Percentiles rank a stretch among this genome's conserved stretches.
phyloP scores from a whole-genome alignment of 2,113 vertebrate genomes.

The pig (Sus scrofa) region DNA sequence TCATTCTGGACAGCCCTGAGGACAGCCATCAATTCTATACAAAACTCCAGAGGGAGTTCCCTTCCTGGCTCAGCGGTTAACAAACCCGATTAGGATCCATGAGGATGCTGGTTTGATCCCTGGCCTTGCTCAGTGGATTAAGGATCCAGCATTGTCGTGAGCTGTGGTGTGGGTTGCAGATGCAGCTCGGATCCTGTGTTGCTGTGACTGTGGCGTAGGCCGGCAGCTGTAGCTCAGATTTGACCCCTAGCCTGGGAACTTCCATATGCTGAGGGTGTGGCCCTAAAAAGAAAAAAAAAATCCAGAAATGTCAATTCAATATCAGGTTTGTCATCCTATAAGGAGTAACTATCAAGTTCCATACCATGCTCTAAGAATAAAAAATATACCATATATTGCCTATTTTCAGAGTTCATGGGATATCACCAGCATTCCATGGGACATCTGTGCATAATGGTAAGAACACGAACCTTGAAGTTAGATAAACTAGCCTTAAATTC shows the following conservation, averaged over 20 bases:
- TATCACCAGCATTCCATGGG: not conserved
- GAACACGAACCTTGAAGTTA: not conserved
- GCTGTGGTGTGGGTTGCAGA: no score
- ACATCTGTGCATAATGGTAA: not conserved
- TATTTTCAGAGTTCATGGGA: not conserved
- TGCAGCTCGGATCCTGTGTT: no score
- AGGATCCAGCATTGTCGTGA: no score
- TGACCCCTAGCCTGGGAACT: no score
- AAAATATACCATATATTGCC: conserved; percentile 31
- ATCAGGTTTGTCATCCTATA: conserved; percentile 38
- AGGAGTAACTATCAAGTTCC: not conserved
- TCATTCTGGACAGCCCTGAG: conserved; percentile 1
- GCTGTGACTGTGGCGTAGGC: no score
- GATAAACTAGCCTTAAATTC: conserved; percentile 11
- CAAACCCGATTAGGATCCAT: no score
- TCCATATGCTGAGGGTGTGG: no score
- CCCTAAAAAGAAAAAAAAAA: not conserved
- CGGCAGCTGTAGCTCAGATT: no score
- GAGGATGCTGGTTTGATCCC: no score
- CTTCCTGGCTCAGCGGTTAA: no score
- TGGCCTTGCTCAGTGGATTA: no score
- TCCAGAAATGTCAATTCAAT: conserved; percentile 42
- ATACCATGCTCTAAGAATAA: not conserved
- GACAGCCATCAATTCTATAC: not conserved
- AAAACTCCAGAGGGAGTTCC: no score